Evolutionary conservation across 2,113 vertebrate species (phyloP).

Genomic region (Pteruthius melanotis): DNA sequence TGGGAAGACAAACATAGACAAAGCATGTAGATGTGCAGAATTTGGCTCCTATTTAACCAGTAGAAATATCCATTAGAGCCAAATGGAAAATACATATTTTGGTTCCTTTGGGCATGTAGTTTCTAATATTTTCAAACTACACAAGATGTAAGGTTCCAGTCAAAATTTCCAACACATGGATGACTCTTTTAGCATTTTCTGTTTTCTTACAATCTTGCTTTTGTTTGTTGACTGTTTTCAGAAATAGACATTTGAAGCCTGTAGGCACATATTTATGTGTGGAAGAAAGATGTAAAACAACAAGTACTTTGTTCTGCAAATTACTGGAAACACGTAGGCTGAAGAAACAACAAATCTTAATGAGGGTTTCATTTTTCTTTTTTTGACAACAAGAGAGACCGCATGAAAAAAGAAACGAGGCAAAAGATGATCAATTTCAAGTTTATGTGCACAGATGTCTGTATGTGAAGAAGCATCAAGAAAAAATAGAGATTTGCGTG

Average conservation of each 20-base stretch:
- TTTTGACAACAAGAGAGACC: background rate
- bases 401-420: background rate
- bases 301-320: background rate
- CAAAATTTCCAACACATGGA: background rate
- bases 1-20: background rate
- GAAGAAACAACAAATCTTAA: background rate
- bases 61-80: background rate
- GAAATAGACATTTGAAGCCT: background rate
- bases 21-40: background rate
- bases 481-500: background rate
- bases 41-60: background rate
- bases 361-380: background rate
- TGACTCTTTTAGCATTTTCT: background rate
- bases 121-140: background rate
- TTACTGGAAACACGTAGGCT: background rate
- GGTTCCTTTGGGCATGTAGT: background rate
- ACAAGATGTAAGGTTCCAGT: background rate
- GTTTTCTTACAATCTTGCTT: background rate
- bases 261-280: background rate
- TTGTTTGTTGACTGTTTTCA: conserved; percentile 1
- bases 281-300: conserved; percentile 21
- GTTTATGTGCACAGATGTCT: background rate
- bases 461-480: background rate
- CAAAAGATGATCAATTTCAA: background rate
- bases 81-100: background rate